Evolutionary conservation across 2,113 vertebrate species (phyloP).

Genomic region (Glareola pratincola): DNA sequence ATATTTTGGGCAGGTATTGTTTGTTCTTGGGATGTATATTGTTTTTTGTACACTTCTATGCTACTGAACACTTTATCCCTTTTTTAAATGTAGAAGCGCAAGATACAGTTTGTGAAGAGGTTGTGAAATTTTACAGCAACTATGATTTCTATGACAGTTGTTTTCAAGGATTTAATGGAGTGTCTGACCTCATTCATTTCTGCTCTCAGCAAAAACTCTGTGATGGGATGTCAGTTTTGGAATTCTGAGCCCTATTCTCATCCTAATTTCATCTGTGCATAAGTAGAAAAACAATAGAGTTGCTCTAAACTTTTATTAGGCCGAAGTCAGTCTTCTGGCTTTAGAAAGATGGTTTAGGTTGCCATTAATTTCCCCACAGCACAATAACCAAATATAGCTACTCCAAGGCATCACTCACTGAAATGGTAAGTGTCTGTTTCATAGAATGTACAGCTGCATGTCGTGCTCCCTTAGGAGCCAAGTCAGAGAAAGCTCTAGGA

Average conservation of each 20-base stretch:
- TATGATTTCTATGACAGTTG: not conserved
- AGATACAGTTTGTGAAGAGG: not conserved
- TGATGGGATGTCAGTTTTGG: not conserved
- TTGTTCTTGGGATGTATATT: not conserved
- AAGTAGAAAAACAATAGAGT: not conserved
- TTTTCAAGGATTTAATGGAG: not conserved
- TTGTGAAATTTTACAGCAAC: not conserved
- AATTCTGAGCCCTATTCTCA: not conserved
- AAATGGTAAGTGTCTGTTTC: not conserved
- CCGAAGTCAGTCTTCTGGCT: not conserved
- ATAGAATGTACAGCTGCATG: not conserved
- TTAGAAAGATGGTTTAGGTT: not conserved
- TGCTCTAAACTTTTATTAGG: not conserved
- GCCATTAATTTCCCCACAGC: not conserved
- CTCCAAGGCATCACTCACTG: not conserved
- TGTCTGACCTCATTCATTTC: not conserved
- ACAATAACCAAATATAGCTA: not conserved
- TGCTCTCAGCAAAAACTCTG: not conserved
- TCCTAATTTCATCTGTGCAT: not conserved
- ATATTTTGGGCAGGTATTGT: not conserved
- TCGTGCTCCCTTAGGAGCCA: not conserved
- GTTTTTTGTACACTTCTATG: not conserved
- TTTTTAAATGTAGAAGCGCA: not conserved
- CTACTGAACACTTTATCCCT: not conserved
- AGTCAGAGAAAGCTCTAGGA: not conserved